A percentile compares a stretch with the other conserved stretches of the same genome.
Conservation (phyloP, 2,797 vertebrate species). For the Hypotaenidia philippensis region DNA sequence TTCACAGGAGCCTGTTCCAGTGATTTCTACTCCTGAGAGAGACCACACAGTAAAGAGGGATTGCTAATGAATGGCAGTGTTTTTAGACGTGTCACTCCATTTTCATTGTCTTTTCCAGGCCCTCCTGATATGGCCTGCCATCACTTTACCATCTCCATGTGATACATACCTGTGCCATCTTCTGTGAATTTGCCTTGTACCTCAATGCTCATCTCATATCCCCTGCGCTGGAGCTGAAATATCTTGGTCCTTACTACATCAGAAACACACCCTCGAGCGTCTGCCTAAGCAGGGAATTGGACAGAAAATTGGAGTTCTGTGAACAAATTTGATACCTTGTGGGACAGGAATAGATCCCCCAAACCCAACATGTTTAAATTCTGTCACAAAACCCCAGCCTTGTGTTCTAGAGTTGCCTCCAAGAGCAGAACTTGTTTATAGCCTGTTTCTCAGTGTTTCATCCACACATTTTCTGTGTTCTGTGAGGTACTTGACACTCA, state of each 20-base stretch:
- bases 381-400: not conserved
- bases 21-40: conserved; percentile 64
- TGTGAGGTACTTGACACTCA: not conserved
- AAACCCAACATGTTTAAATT: not conserved
- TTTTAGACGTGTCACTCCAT: not conserved
- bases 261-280: conserved; percentile 69
- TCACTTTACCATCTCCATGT: not conserved
- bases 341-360: not conserved
- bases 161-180: conserved; percentile 76
- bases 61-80: not conserved
- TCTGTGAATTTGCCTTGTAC: conserved; percentile 75
- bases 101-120: not conserved
- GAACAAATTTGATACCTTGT: not conserved
- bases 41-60: not conserved
- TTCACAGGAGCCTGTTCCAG: conserved; percentile 42
- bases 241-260: conserved; percentile 59
- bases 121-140: not conserved
- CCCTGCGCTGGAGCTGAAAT: conserved; percentile 73
- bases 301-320: not conserved
- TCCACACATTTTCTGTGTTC: not conserved
- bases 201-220: conserved; percentile 73
- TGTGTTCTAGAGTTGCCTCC: not conserved
- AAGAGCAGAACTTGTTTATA: not conserved
- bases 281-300: conserved; percentile 47
- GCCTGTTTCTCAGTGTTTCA: not conserved